Evolutionary conservation across 2,797 vertebrate genomes (phyloP).

Genomic region (Liasis olivaceus): DNA sequence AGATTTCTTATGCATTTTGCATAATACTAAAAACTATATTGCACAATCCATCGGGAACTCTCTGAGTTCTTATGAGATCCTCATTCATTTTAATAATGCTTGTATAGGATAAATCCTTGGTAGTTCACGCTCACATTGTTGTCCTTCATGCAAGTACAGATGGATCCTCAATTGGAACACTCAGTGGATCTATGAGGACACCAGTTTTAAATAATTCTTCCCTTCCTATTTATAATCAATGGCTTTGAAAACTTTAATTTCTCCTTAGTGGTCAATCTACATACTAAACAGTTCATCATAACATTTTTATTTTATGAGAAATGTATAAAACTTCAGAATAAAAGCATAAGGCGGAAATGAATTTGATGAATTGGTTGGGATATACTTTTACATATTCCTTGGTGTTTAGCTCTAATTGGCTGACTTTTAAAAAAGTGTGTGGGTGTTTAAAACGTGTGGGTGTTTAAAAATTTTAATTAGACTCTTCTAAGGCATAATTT

Average conservation of each 20-base stretch:
- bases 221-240: slow-evolving; percentile 8
- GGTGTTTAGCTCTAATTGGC: neutral
- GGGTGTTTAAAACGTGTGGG: neutral
- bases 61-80: neutral
- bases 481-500: neutral
- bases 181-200: slow-evolving; percentile 21
- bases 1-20: slow-evolving; percentile 59
- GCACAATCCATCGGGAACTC: neutral
- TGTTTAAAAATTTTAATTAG: neutral
- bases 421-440: neutral
- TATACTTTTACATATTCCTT: neutral
- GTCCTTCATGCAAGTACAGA: slow-evolving; percentile 18
- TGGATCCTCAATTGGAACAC: slow-evolving; percentile 30
- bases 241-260: slow-evolving; percentile 38
- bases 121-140: neutral
- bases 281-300: slow-evolving; percentile 1
- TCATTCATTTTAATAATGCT: neutral
- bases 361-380: neutral
- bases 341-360: neutral
- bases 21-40: slow-evolving; percentile 15
- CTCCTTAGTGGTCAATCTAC: slow-evolving; percentile 18
- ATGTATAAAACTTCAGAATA: neutral
- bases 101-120: neutral
- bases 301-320: slow-evolving; percentile 1
- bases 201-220: slow-evolving; percentile 8